phyloP scores from a whole-genome alignment of 53 echinoderm and acorn worm genomes.

The Patiria pectinifera region DNA sequence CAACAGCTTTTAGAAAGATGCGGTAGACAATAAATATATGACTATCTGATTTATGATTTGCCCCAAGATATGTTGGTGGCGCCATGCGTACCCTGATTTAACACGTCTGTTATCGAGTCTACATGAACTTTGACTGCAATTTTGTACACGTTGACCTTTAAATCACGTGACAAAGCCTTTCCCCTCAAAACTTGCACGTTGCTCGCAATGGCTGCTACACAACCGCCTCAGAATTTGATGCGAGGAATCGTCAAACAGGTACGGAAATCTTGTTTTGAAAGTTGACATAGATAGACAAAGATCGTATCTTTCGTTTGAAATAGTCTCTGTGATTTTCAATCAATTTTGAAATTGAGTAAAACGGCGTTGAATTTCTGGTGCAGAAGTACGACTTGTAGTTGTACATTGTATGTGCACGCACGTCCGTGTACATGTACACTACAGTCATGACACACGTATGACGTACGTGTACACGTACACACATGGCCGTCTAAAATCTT shows the following conservation, averaged over 20 bases:
- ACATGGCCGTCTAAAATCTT: background rate
- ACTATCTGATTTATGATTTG: too few species aligned
- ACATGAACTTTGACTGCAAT: slow-evolving; percentile 29
- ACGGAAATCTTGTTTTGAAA: background rate
- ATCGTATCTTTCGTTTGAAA: background rate
- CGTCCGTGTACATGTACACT: background rate
- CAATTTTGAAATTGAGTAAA: background rate
- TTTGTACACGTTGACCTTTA: slow-evolving; percentile 50
- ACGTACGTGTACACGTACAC: too few species aligned
- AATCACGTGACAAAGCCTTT: slow-evolving; percentile 61
- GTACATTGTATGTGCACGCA: slow-evolving; percentile 5
- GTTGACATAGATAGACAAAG: background rate
- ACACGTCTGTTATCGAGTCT: slow-evolving; percentile 6
- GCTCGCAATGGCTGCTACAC: slow-evolving; percentile 82
- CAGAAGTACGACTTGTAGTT: background rate
- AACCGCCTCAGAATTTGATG: slow-evolving; percentile 70
- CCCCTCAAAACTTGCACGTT: slow-evolving; percentile 41
- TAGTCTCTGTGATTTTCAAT: background rate
- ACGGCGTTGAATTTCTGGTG: background rate
- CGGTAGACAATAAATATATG: too few species aligned
- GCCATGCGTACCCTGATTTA: too few species aligned
- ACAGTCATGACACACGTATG: too few species aligned
- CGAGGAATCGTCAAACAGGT: slow-evolving; percentile 94
- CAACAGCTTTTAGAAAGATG: too few species aligned
- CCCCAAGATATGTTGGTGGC: background rate